A percentile compares a stretch with the other conserved stretches of the same genome.
These are phyloP conservation scores for Troglohyphantes excavatus DNA, from an alignment of 2,888 invertebrate genomes.

Conservation along the genomic window DNA sequence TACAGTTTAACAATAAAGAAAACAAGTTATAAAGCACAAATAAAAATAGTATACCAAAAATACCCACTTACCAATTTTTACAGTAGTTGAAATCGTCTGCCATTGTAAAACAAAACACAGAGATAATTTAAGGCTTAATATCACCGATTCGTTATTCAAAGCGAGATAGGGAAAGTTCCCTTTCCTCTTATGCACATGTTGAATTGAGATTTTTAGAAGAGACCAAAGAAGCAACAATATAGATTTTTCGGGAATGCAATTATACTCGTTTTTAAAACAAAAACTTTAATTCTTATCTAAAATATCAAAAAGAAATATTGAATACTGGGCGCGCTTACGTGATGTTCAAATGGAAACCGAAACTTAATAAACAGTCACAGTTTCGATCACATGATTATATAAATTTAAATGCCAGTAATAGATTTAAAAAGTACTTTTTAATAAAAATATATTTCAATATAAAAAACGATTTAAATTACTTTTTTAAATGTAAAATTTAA, in stretches of 20 bases:
- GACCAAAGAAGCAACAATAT: no score
- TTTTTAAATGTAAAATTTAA: no score
- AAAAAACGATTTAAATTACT: no score
- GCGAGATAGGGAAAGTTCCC: not conserved
- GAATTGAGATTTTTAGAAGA: no score
- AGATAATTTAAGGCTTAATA: not conserved
- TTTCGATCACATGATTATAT: conserved; percentile 7
- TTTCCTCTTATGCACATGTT: not conserved
- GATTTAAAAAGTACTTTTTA: no score
- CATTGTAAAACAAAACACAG: not conserved
- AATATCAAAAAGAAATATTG: not conserved
- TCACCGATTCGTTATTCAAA: not conserved
- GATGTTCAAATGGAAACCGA: conserved; percentile 40
- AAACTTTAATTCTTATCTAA: no score
- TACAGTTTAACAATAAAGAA: not conserved
- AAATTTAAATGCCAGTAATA: no score
- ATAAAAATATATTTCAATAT: no score
- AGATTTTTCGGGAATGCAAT: no score
- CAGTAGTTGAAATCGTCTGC: not conserved
- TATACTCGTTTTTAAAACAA: no score
- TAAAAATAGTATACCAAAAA: not conserved
- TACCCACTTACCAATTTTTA: conserved; percentile 36
- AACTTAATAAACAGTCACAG: conserved; percentile 4
- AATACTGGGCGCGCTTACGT: not conserved
- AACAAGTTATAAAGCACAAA: not conserved